Conservation (phyloP, 2,113 vertebrate genomes). For the Oophaga pumilio region DNA sequence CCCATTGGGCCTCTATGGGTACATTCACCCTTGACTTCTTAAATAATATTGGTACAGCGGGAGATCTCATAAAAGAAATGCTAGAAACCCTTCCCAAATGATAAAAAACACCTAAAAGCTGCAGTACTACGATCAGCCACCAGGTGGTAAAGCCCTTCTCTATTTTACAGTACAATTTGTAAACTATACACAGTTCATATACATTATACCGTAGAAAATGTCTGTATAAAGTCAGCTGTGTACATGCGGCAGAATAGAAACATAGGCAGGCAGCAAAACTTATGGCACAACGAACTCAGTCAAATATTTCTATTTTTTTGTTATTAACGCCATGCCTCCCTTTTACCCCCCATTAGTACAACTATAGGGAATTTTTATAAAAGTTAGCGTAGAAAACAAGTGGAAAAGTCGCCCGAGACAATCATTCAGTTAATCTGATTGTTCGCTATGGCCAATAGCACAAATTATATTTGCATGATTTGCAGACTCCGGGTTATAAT, state of each 20-base stretch:
- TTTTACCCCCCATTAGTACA: not conserved
- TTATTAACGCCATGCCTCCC: too few relatives aligned
- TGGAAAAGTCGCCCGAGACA: not conserved
- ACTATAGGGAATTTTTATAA: not conserved
- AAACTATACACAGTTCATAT: slow-evolving; percentile 7
- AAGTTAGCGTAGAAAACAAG: not conserved
- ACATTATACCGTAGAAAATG: slow-evolving; percentile 7
- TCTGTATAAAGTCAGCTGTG: not conserved
- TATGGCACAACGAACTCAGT: not conserved
- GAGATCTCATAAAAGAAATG: not conserved
- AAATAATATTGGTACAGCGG: not conserved
- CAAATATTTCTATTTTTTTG: not conserved
- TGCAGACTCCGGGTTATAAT: not conserved
- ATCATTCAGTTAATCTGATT: not conserved
- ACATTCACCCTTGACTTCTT: not conserved
- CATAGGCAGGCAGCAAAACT: not conserved
- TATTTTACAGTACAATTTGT: not conserved
- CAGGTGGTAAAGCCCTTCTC: slow-evolving; percentile 10
- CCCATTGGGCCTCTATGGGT: not conserved
- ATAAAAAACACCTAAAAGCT: not conserved
- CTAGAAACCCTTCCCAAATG: not conserved
- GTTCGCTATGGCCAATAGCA: not conserved
- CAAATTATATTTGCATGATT: not conserved
- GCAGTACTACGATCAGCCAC: not conserved
- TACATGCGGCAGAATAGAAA: not conserved